Evolutionary conservation across 2,797 vertebrate genomes (phyloP).

Genomic region (Schizothorax lantsangensis): DNA sequence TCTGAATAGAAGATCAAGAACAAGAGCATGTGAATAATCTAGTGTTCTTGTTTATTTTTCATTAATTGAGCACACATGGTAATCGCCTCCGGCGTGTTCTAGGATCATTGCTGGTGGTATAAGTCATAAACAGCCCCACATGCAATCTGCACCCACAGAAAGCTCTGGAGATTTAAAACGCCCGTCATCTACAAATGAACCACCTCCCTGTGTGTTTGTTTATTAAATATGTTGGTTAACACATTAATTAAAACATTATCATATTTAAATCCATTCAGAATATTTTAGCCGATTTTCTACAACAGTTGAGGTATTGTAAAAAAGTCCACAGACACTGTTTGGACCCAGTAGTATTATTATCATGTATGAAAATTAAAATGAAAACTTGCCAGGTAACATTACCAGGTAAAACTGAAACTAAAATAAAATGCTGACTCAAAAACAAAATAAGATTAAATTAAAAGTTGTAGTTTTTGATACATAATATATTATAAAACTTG

Average conservation of each 20-base stretch:
- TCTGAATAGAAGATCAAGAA: conserved; percentile 72
- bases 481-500: neutral
- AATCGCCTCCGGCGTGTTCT: neutral
- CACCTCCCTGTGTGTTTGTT: neutral
- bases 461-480: neutral
- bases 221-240: neutral
- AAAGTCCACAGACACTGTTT: neutral
- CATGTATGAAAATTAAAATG: neutral
- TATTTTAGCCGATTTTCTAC: neutral
- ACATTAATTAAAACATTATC: neutral
- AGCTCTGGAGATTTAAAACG: conserved; percentile 4
- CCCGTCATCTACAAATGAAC: neutral
- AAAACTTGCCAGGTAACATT: neutral
- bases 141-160: neutral
- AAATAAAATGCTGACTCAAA: neutral
- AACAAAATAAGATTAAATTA: neutral
- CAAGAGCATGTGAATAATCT: neutral
- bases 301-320: neutral
- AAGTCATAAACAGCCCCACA: neutral
- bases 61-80: conserved; percentile 24
- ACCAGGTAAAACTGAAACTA: neutral
- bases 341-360: neutral
- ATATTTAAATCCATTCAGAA: neutral
- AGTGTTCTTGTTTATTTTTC: conserved; percentile 23
- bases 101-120: conserved; percentile 2